Evolutionary conservation across 2,888 invertebrate species (phyloP).

Genomic region (Sarcophaga variegata): DNA sequence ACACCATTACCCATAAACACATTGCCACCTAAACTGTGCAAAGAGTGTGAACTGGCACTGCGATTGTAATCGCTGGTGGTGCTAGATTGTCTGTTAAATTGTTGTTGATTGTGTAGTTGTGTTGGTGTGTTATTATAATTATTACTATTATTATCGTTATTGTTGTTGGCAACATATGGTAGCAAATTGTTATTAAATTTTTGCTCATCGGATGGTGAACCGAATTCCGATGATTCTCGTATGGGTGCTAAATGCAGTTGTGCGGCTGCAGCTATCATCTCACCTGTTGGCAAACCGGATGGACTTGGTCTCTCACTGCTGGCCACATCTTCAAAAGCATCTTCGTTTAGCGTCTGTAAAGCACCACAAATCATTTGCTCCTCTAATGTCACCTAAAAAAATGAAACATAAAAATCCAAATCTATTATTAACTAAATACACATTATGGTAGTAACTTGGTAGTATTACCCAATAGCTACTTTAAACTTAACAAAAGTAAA

Average conservation of each 20-base stretch:
- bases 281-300: constrained; percentile 84
- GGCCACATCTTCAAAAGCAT: constrained; percentile 94
- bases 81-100: constrained; percentile 68
- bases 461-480: constrained; percentile 22
- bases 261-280: constrained; percentile 81
- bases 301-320: constrained; percentile 86
- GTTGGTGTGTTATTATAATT: constrained; percentile 66
- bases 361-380: constrained; percentile 98
- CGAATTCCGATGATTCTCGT: constrained; percentile 82
- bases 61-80: constrained; percentile 75
- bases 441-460: constrained; percentile 33
- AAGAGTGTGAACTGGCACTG: constrained; percentile 78
- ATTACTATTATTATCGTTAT: constrained; percentile 71
- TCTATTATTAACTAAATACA: constrained; percentile 30
- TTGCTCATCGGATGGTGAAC: constrained; percentile 81
- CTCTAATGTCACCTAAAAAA: constrained; percentile 91
- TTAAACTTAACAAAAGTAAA: constrained; percentile 1
- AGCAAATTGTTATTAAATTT: constrained; percentile 74
- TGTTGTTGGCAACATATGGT: constrained; percentile 74
- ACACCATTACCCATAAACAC: constrained; percentile 65
- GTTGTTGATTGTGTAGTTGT: constrained; percentile 69
- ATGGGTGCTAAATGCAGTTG: constrained; percentile 82
- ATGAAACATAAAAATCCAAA: constrained; percentile 9
- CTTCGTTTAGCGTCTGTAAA: constrained; percentile 94
- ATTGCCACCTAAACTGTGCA: constrained; percentile 75